These are phyloP conservation scores for Chaetodon auriga DNA, from an alignment of 2,113 vertebrate genomes.

Conservation along the genomic window DNA sequence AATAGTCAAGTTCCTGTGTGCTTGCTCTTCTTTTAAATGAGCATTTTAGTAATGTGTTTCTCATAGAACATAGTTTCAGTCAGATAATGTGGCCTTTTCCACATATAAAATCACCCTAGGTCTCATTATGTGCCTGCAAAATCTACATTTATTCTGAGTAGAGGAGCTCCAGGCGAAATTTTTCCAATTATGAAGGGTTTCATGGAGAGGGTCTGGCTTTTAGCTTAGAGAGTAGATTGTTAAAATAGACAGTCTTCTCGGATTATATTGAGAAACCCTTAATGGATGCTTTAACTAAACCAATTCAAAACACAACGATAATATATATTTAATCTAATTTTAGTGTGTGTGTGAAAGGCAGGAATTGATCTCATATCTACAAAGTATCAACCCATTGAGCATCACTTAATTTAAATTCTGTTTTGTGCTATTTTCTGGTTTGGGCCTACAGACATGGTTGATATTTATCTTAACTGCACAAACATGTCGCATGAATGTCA, in stretches of 20 bases:
- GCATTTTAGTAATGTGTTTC: not conserved
- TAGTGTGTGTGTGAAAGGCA: too few relatives aligned
- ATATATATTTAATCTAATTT: not conserved
- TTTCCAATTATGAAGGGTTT: slow-evolving; percentile 17
- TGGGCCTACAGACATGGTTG: not conserved
- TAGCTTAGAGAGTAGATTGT: not conserved
- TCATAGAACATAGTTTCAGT: not conserved
- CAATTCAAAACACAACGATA: not conserved
- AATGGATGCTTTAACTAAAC: not conserved
- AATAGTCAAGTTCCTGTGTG: not conserved
- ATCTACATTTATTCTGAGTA: slow-evolving; percentile 17
- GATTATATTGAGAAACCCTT: not conserved
- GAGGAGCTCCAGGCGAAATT: not conserved
- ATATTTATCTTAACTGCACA: not conserved
- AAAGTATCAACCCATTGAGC: not conserved
- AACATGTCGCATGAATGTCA: not conserved
- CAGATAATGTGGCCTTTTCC: not conserved
- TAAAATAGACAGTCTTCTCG: slow-evolving; percentile 3
- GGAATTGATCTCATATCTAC: not conserved
- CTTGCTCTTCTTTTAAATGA: slow-evolving; percentile 5
- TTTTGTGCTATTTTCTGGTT: not conserved
- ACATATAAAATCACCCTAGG: not conserved
- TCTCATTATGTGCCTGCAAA: slow-evolving; percentile 28
- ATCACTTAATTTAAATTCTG: not conserved
- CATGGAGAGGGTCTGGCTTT: not conserved